Evolutionary conservation across 2,113 vertebrate genomes (phyloP).

Genomic region (Peromyscus californicus): DNA sequence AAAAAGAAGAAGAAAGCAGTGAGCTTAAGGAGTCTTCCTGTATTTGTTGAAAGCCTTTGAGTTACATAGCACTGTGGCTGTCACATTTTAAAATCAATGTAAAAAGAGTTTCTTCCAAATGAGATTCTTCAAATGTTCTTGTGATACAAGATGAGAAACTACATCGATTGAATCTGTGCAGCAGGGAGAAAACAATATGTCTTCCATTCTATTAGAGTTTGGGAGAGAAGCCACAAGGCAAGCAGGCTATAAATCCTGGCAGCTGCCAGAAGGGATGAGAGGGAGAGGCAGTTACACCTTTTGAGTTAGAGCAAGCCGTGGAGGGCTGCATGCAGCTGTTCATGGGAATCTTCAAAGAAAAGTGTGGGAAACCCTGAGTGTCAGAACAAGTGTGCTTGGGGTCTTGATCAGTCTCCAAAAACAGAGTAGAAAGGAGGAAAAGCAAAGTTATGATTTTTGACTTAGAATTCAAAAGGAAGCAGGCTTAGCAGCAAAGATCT

Average conservation of each 20-base stretch:
- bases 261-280: neutral
- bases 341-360: neutral
- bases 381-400: neutral
- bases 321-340: neutral
- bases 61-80: neutral
- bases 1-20: neutral
- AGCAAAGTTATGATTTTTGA: neutral
- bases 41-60: neutral
- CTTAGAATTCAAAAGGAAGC: neutral
- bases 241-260: neutral
- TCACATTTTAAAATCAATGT: neutral
- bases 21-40: fast-evolving
- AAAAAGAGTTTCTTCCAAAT: neutral
- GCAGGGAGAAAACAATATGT: neutral
- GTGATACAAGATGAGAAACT: neutral
- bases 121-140: neutral
- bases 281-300: neutral
- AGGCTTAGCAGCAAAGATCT: neutral
- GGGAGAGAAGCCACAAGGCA: neutral
- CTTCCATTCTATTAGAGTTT: neutral
- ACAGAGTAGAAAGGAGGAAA: neutral
- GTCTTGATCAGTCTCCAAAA: neutral
- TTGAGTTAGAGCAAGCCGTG: neutral
- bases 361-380: neutral
- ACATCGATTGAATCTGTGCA: neutral